phyloP scores from a whole-genome alignment of 2,888 invertebrate species.

The Tenthredo distinguenda region DNA sequence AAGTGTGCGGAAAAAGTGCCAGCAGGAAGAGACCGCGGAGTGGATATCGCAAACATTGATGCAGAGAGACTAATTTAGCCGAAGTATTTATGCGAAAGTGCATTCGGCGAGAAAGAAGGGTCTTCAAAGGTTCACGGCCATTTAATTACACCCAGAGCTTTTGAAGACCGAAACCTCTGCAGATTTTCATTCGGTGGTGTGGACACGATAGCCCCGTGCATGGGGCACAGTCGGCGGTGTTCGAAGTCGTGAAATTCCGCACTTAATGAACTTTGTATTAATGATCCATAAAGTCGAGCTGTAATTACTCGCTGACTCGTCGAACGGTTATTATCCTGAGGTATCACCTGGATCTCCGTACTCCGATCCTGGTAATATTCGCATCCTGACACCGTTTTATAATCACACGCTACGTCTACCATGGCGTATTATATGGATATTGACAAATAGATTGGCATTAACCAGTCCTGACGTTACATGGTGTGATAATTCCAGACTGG shows the following conservation, averaged over 20 bases:
- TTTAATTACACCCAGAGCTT: not conserved
- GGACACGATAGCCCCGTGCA: not conserved
- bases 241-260: not conserved
- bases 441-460: not conserved
- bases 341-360: not conserved
- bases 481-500: too few species aligned
- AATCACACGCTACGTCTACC: not conserved
- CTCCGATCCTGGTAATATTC: not conserved
- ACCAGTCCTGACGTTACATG: too few species aligned
- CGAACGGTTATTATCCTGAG: not conserved
- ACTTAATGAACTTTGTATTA: not conserved
- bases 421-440: not conserved
- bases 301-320: not conserved
- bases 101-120: not conserved
- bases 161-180: not conserved
- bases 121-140: not conserved
- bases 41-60: not conserved
- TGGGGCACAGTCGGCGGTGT: not conserved
- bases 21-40: not conserved
- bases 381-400: not conserved
- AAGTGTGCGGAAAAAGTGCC: not conserved
- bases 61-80: not conserved
- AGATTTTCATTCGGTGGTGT: not conserved
- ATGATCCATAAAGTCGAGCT: not conserved
- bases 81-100: not conserved